phyloP scores from a whole-genome alignment of 2,797 vertebrate species.

The Gouania willdenowi region DNA sequence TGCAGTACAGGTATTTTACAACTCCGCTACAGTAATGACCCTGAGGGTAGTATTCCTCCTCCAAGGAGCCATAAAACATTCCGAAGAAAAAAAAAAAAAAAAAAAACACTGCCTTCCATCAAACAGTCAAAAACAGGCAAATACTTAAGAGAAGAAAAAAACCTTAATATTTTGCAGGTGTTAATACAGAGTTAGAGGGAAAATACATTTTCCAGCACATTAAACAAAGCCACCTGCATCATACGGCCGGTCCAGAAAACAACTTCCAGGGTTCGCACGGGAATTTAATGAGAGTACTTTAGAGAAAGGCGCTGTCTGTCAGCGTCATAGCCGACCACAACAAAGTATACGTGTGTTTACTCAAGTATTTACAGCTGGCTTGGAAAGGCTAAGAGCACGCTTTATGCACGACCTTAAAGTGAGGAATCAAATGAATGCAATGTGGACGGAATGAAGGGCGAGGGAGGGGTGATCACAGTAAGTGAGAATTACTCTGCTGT shows the following conservation, averaged over 20 bases:
- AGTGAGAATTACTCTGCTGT: not conserved
- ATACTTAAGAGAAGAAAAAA: slow-evolving; percentile 2
- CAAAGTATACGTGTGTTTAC: slow-evolving; percentile 45
- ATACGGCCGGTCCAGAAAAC: slow-evolving; percentile 46
- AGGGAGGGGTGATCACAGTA: not conserved
- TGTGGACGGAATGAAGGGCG: slow-evolving; percentile 1
- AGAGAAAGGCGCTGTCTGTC: slow-evolving; percentile 26
- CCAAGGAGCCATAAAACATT: slow-evolving; percentile 5
- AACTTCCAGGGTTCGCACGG: slow-evolving; percentile 45
- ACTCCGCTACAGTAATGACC: not conserved
- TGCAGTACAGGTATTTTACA: not conserved
- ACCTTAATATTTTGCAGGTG: slow-evolving; percentile 39
- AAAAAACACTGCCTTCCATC: not conserved
- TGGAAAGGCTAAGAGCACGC: slow-evolving; percentile 7
- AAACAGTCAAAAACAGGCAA: slow-evolving; percentile 11
- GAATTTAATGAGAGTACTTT: slow-evolving; percentile 43
- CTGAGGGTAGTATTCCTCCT: not conserved
- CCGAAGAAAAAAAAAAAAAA: slow-evolving; percentile 1
- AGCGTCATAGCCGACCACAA: slow-evolving; percentile 45
- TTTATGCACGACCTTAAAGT: slow-evolving; percentile 32
- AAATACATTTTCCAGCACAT: slow-evolving; percentile 36
- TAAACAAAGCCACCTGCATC: slow-evolving; percentile 54
- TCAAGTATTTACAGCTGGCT: slow-evolving; percentile 50
- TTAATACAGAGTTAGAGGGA: slow-evolving; percentile 36
- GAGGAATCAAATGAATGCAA: slow-evolving; percentile 26